These are phyloP conservation scores for Pseudanteris insignis DNA, from an alignment of 2,888 invertebrate species.

Conservation along the genomic window DNA sequence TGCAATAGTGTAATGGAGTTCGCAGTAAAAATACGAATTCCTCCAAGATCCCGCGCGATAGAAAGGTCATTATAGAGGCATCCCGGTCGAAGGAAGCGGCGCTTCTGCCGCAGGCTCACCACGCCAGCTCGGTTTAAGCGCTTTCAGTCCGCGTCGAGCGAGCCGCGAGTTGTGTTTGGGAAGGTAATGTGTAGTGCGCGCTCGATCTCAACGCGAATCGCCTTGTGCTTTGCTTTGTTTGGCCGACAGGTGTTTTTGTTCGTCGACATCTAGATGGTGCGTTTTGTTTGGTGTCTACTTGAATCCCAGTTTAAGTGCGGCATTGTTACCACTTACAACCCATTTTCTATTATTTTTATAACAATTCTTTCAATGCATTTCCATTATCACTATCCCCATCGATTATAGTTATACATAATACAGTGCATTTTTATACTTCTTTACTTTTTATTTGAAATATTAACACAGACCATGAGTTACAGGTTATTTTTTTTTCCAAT, in stretches of 20 bases:
- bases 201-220: background rate
- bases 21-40: conserved; percentile 25
- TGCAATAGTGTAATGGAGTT: background rate
- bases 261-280: too few species aligned
- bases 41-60: conserved; percentile 31
- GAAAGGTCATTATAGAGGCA: conserved; percentile 38
- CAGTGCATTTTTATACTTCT: too few species aligned
- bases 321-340: too few species aligned
- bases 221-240: conserved; percentile 3
- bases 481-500: too few species aligned
- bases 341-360: too few species aligned
- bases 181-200: conserved; percentile 4
- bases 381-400: too few species aligned
- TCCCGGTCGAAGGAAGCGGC: conserved; percentile 24
- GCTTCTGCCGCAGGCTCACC: conserved; percentile 10
- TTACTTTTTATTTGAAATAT: too few species aligned
- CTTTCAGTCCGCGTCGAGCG: conserved; percentile 19
- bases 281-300: too few species aligned
- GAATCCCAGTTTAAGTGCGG: too few species aligned
- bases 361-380: too few species aligned
- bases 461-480: too few species aligned
- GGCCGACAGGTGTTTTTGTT: conserved; percentile 15
- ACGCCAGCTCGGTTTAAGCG: background rate
- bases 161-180: conserved; percentile 9
- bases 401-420: too few species aligned